These are phyloP conservation scores for Saccopteryx leptura DNA, from an alignment of 2,113 vertebrate species.

Conservation along the genomic window DNA sequence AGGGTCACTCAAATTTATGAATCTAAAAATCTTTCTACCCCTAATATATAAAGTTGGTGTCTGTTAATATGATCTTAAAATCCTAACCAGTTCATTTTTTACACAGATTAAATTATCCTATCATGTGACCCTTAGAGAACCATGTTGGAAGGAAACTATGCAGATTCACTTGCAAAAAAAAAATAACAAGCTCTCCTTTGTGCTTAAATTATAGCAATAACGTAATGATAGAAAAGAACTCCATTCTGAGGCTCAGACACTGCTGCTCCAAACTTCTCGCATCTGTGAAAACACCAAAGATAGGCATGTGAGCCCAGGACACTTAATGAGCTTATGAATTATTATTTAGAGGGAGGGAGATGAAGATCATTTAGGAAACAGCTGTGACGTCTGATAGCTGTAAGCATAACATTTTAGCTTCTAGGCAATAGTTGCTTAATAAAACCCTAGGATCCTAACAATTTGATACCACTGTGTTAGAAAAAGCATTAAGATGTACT, in stretches of 20 bases:
- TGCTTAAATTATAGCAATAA: neutral
- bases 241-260: neutral
- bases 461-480: neutral
- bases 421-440: conserved; percentile 40
- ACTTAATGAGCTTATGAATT: conserved; percentile 62
- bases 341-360: neutral
- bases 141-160: neutral
- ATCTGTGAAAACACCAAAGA: conserved; percentile 27
- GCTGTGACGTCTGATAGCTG: conserved; percentile 61
- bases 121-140: neutral
- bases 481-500: conserved; percentile 40
- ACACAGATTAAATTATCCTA: neutral
- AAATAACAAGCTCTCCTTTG: neutral
- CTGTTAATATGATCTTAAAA: neutral
- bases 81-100: neutral
- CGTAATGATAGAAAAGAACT: conserved; percentile 52
- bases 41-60: neutral
- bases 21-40: conserved; percentile 10
- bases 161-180: neutral
- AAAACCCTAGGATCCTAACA: conserved; percentile 54
- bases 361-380: neutral
- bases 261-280: conserved; percentile 46
- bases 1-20: neutral
- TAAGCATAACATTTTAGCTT: conserved; percentile 62
- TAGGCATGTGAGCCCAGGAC: conserved; percentile 6